Evolutionary conservation across 2,797 vertebrate genomes (phyloP).

Genomic region (Poecilia wingei): DNA sequence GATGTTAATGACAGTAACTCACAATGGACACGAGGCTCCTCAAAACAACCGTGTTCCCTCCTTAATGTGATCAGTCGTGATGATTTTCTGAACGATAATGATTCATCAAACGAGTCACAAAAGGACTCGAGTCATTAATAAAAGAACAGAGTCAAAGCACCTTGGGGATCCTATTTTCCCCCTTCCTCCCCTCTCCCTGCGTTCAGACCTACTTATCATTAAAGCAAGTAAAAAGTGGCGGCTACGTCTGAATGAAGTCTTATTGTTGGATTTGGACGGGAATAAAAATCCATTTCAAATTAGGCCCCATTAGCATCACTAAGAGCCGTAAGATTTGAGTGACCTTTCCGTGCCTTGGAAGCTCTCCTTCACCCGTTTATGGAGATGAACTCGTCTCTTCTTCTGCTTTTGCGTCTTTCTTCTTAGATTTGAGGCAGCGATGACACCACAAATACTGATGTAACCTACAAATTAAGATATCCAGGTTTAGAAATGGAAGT

Average conservation of each 20-base stretch:
- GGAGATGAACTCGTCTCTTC: conserved; percentile 39
- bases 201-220: conserved; percentile 76
- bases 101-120: conserved; percentile 78
- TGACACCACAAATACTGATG: conserved; percentile 15
- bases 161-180: conserved; percentile 63
- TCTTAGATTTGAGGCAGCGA: conserved; percentile 8
- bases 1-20: conserved; percentile 75
- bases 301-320: conserved; percentile 80
- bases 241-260: conserved; percentile 73
- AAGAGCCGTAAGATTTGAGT: conserved; percentile 56
- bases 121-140: conserved; percentile 82
- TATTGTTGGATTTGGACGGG: conserved; percentile 73
- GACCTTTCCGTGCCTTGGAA: conserved; percentile 65
- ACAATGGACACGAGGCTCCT: conserved; percentile 63
- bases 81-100: conserved; percentile 75
- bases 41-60: conserved; percentile 65
- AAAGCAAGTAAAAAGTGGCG: conserved; percentile 69
- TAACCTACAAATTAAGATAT: conserved; percentile 36
- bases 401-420: conserved; percentile 6
- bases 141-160: conserved; percentile 81
- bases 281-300: conserved; percentile 78
- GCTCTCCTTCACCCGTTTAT: conserved; percentile 38
- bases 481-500: not conserved
- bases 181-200: conserved; percentile 13
- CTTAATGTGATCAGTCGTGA: conserved; percentile 75